Percentiles rank a stretch among this genome's conserved stretches.
Conservation (phyloP, 1,140 invertebrate species). For the Tetramorium parvispinum region DNA sequence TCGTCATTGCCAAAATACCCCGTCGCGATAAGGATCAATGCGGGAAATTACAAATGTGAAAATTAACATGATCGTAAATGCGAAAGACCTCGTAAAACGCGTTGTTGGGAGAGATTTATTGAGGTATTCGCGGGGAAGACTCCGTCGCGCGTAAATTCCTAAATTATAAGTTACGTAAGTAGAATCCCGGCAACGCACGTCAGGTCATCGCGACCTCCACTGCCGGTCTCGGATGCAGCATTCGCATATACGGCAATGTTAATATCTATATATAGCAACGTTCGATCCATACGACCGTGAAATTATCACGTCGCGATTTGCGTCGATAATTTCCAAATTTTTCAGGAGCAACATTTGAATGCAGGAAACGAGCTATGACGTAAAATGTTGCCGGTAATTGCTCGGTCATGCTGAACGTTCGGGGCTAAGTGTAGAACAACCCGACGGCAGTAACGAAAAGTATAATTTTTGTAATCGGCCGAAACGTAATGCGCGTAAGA, state of each 20-base stretch:
- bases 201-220: background rate
- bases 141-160: background rate
- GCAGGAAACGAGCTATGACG: background rate
- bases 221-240: background rate
- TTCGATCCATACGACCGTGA: background rate
- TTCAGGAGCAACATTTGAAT: background rate
- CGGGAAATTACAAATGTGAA: slow-evolving; percentile 43
- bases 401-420: background rate
- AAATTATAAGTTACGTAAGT: slow-evolving; percentile 30
- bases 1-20: slow-evolving; percentile 31
- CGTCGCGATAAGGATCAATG: slow-evolving; percentile 47
- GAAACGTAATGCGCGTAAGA: background rate
- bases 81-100: slow-evolving; percentile 39
- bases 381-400: background rate
- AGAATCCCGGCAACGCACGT: background rate
- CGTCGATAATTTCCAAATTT: background rate
- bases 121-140: background rate
- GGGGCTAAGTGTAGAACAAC: no score
- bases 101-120: slow-evolving; percentile 40
- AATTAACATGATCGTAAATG: slow-evolving; percentile 52
- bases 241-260: background rate
- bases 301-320: background rate
- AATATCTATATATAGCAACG: background rate
- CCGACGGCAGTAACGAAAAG: background rate
- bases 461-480: background rate